Evolutionary conservation across 2,797 vertebrate species (phyloP).

Genomic region (Pangasius krempfi): DNA sequence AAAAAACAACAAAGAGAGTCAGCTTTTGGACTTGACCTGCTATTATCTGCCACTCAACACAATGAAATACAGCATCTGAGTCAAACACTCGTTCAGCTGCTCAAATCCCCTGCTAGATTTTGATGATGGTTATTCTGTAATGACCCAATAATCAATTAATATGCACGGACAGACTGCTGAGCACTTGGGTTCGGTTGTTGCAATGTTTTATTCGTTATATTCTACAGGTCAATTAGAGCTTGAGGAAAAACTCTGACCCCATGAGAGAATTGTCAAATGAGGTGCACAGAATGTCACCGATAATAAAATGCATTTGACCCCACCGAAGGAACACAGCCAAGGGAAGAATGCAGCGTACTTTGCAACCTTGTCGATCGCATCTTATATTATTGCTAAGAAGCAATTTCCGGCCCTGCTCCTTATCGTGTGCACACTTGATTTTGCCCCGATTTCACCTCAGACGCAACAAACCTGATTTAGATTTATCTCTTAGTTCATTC

Average conservation of each 20-base stretch:
- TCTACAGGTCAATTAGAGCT: slow-evolving; percentile 42
- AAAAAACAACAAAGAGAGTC: neutral
- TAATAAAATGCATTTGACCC: slow-evolving; percentile 57
- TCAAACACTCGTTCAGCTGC: neutral
- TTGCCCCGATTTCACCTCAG: slow-evolving; percentile 38
- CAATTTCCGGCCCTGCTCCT: slow-evolving; percentile 32
- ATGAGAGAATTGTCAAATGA: slow-evolving; percentile 51
- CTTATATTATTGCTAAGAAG: slow-evolving; percentile 47
- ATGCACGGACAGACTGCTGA: slow-evolving; percentile 10
- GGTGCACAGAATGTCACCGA: slow-evolving; percentile 51
- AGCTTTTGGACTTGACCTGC: neutral
- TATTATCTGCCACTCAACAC: neutral
- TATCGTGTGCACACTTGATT: slow-evolving; percentile 12
- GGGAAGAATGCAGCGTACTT: slow-evolving; percentile 8
- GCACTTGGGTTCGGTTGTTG: slow-evolving; percentile 36
- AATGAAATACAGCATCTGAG: neutral
- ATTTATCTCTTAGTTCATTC: slow-evolving; percentile 75
- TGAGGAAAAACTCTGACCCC: slow-evolving; percentile 29
- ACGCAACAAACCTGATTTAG: slow-evolving; percentile 69
- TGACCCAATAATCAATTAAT: slow-evolving; percentile 49
- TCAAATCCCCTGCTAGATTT: slow-evolving; percentile 1
- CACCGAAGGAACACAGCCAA: slow-evolving; percentile 39
- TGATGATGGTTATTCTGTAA: slow-evolving; percentile 25
- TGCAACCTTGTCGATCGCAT: slow-evolving; percentile 36
- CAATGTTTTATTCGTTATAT: slow-evolving; percentile 44